These are phyloP conservation scores for Podargus strigoides DNA, from an alignment of 2,797 vertebrate genomes.

Conservation along the genomic window DNA sequence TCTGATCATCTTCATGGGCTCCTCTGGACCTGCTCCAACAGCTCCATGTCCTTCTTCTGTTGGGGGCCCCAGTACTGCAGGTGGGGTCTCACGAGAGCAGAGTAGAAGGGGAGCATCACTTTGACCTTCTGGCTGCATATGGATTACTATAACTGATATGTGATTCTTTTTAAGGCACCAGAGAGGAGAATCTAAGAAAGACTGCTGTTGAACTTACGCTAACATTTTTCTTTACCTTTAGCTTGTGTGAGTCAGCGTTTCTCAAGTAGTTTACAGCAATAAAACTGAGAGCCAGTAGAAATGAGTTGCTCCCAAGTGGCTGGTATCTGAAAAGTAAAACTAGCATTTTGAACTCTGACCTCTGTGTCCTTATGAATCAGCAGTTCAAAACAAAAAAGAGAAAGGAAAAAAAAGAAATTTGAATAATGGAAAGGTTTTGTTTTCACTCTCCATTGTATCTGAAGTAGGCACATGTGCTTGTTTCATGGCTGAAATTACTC, in stretches of 20 bases:
- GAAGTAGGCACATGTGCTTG: background rate
- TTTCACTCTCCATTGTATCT: background rate
- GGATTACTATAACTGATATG: background rate
- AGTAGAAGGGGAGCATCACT: too few relatives aligned
- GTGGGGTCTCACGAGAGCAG: too few relatives aligned
- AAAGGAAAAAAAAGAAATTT: background rate
- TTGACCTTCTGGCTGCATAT: too few relatives aligned
- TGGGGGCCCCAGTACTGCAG: too few relatives aligned
- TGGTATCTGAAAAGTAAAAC: conserved; percentile 20
- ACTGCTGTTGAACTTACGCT: background rate
- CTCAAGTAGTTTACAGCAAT: background rate
- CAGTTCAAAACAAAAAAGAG: conserved; percentile 6
- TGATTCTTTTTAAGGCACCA: background rate
- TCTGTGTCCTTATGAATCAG: background rate
- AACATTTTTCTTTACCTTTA: background rate
- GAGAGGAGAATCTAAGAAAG: background rate
- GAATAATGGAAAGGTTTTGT: background rate
- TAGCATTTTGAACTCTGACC: conserved; percentile 47
- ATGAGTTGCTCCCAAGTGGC: conserved; percentile 13
- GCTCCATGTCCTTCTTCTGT: too few relatives aligned
- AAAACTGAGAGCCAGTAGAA: conserved; percentile 10
- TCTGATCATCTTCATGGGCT: too few relatives aligned
- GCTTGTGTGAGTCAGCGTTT: background rate
- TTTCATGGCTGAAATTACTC: background rate
- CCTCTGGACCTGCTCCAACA: too few relatives aligned